These are phyloP conservation scores for Lasaia peninsularis DNA, from an alignment of 1,140 invertebrate genomes.

Conservation along the genomic window DNA sequence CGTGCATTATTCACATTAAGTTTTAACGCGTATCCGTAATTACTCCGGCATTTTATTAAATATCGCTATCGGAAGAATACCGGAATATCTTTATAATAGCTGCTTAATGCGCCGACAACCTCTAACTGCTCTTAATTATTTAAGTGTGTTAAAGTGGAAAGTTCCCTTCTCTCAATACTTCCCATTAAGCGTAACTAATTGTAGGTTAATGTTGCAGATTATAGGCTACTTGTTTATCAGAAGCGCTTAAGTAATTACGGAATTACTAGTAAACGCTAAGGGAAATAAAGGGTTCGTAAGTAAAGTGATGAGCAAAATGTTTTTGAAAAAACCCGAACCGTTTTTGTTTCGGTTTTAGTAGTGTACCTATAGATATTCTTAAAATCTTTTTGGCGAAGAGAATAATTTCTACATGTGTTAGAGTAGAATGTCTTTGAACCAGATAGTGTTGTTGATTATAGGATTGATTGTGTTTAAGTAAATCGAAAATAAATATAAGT, in stretches of 20 bases:
- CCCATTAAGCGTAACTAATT: constrained; percentile 59
- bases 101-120: constrained; percentile 43
- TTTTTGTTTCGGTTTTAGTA: background rate
- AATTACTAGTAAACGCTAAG: background rate
- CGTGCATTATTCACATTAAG: background rate
- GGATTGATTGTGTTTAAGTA: too few relatives aligned
- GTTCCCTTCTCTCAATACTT: constrained; percentile 45
- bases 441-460: too few relatives aligned
- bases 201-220: constrained; percentile 53
- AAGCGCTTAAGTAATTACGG: constrained; percentile 32
- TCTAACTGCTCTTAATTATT: constrained; percentile 62
- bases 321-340: too few relatives aligned
- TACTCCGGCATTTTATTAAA: background rate
- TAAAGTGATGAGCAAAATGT: too few relatives aligned
- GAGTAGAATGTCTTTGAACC: too few relatives aligned
- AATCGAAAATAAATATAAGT: too few relatives aligned
- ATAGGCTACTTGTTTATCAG: constrained; percentile 41
- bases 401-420: too few relatives aligned
- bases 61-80: constrained; percentile 9
- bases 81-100: constrained; percentile 26
- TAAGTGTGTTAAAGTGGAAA: constrained; percentile 54
- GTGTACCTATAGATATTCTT: too few relatives aligned
- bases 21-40: background rate
- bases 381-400: too few relatives aligned
- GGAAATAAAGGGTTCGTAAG: background rate